Evolutionary conservation across 2,888 invertebrate species (phyloP).

Genomic region (Conistra vaccinii): DNA sequence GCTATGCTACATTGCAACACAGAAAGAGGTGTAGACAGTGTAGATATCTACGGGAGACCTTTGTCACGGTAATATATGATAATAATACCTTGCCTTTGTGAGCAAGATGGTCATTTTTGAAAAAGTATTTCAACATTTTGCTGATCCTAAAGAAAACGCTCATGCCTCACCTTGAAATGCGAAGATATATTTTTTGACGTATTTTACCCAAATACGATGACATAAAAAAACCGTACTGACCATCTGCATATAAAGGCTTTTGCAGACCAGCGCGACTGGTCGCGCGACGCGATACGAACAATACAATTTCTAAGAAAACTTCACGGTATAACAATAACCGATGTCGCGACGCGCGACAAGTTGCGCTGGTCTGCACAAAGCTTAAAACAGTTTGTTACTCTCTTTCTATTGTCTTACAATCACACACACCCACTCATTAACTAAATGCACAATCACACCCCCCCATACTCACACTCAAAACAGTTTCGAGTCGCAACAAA

Average conservation of each 20-base stretch:
- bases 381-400: neutral
- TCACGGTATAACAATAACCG: too few species aligned
- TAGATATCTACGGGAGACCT: neutral
- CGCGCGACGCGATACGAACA: too few species aligned
- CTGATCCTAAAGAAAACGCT: neutral
- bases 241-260: too few species aligned
- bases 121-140: neutral
- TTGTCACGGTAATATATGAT: neutral
- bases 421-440: neutral
- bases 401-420: neutral
- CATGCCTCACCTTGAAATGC: neutral
- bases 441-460: neutral
- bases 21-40: neutral
- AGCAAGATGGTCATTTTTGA: neutral
- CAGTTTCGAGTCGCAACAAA: slow-evolving; percentile 38
- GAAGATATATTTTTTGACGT: neutral
- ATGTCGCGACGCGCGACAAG: too few species aligned
- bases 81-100: too few species aligned
- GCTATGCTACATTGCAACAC: neutral
- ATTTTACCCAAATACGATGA: neutral
- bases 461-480: slow-evolving; percentile 7
- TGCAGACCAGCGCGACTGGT: too few species aligned
- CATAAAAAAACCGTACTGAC: too few species aligned
- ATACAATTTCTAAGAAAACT: too few species aligned
- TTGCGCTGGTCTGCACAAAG: too few species aligned